These are phyloP conservation scores for Achlya flavicornis DNA, from an alignment of 2,888 invertebrate genomes.

Conservation along the genomic window DNA sequence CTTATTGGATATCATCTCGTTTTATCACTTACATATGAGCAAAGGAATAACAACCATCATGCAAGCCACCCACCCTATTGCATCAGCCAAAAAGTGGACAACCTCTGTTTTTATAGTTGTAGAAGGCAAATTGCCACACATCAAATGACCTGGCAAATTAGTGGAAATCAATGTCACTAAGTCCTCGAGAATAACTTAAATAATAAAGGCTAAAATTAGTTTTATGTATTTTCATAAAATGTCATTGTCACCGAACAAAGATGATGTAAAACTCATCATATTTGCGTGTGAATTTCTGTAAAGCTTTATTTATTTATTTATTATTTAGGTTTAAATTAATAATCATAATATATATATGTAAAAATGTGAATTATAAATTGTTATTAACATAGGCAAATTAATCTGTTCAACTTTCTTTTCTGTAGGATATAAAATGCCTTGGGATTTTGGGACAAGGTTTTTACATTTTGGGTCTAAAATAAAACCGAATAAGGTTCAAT, in stretches of 20 bases:
- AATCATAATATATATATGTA: no score
- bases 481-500: neutral
- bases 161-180: constrained; percentile 34
- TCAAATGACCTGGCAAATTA: constrained; percentile 39
- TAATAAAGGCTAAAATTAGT: constrained; percentile 6
- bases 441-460: neutral
- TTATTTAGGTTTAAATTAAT: no score
- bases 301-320: neutral
- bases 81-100: constrained; percentile 73
- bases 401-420: neutral
- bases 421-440: neutral
- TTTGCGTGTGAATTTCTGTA: neutral
- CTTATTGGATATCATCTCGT: constrained; percentile 45
- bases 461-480: neutral
- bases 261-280: neutral
- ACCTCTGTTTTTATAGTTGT: constrained; percentile 57
- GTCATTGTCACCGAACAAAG: constrained; percentile 31
- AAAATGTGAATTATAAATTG: no score
- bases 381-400: neutral
- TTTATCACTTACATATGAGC: constrained; percentile 34
- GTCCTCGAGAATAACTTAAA: constrained; percentile 21
- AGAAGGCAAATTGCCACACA: constrained; percentile 58
- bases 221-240: constrained; percentile 24
- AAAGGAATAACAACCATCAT: constrained; percentile 60
- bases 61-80: constrained; percentile 70